Percentiles rank a stretch among this genome's conserved stretches.
Evolutionary conservation across 2,113 vertebrate species (phyloP).

Genomic region (Apodemus speciosus): DNA sequence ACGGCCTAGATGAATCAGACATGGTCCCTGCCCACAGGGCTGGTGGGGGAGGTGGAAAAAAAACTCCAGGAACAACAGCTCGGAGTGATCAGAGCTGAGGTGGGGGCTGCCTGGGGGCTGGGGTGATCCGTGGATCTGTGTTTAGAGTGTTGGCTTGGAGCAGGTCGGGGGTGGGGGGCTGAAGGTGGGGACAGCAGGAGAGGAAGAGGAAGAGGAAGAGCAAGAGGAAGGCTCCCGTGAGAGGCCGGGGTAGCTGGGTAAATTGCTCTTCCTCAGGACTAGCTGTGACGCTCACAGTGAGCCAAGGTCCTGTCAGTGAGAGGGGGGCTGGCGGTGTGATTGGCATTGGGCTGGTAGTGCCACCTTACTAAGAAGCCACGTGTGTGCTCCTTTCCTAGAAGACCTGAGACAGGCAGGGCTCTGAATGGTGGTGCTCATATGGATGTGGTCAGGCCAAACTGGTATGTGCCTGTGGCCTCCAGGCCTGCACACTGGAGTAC

Average conservation of each 20-base stretch:
- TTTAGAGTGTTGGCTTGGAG: background rate
- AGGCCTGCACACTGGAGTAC: background rate
- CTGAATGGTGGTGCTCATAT: background rate
- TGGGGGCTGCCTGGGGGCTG: background rate
- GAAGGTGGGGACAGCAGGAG: background rate
- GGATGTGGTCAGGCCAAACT: background rate
- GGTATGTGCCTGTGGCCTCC: background rate
- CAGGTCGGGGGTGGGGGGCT: background rate
- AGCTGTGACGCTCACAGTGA: background rate
- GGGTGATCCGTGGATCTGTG: background rate
- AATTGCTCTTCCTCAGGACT: background rate
- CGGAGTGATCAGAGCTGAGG: background rate
- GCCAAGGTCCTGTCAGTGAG: background rate
- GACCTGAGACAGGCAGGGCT: background rate
- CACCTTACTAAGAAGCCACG: background rate
- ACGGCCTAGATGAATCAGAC: slow-evolving; percentile 24
- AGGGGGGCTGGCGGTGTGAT: background rate
- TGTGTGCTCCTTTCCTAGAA: background rate
- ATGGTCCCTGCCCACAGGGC: slow-evolving; percentile 28
- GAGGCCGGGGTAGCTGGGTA: background rate
- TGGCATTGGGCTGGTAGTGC: background rate
- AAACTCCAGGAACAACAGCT: background rate
- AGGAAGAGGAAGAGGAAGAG: background rate
- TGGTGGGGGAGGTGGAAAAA: background rate
- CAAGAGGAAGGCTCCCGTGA: background rate